A percentile compares a stretch with the other conserved stretches of the same genome.
phyloP scores from a whole-genome alignment of 2,797 vertebrate species.

The Natrix natrix region DNA sequence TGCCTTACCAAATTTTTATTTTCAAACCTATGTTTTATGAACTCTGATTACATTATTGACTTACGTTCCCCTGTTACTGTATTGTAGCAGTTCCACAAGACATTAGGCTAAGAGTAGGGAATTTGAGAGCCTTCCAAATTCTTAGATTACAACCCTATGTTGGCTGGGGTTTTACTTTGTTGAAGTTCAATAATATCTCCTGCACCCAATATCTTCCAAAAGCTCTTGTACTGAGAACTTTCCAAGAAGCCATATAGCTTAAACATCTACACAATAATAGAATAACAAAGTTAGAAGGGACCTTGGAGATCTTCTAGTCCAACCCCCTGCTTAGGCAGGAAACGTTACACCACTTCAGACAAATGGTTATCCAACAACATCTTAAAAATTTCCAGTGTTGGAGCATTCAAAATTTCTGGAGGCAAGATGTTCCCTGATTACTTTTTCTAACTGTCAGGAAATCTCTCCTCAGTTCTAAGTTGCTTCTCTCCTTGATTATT shows the following conservation, averaged over 20 bases:
- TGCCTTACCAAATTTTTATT: not conserved
- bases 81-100: not conserved
- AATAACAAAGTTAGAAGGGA: too few species aligned
- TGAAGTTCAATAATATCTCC: not conserved
- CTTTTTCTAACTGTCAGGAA: too few species aligned
- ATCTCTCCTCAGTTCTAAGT: too few species aligned
- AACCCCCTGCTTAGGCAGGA: too few species aligned
- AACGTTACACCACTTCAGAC: too few species aligned
- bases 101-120: not conserved
- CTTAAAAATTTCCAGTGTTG: too few species aligned
- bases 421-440: too few species aligned
- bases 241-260: not conserved
- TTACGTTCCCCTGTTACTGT: not conserved
- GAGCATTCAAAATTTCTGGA: too few species aligned
- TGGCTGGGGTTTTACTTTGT: not conserved
- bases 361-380: too few species aligned
- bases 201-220: not conserved
- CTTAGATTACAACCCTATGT: not conserved
- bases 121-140: not conserved
- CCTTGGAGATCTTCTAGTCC: too few species aligned
- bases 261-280: too few species aligned
- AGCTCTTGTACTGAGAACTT: not conserved
- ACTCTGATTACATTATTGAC: not conserved
- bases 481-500: too few species aligned
- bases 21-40: not conserved